phyloP scores from a whole-genome alignment of 2,113 vertebrate genomes.

The Jacana jacana region DNA sequence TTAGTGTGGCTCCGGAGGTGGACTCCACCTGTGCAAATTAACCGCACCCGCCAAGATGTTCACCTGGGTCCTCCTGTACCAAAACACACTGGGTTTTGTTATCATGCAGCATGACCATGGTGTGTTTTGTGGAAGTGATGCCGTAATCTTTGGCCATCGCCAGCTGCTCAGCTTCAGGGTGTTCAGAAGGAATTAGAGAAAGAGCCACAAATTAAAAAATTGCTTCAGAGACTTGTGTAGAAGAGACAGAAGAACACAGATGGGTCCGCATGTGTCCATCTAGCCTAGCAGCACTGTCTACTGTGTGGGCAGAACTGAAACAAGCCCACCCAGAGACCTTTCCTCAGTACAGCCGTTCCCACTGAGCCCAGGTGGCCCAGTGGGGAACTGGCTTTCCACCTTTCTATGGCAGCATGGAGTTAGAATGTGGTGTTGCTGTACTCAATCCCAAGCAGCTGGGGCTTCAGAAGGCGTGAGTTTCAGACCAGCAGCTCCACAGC shows the following conservation, averaged over 20 bases:
- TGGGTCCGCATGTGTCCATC: rapidly evolving
- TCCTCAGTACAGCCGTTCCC: neutral
- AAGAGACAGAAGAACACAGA: neutral
- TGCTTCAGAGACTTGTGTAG: neutral
- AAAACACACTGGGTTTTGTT: neutral
- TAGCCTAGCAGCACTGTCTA: neutral
- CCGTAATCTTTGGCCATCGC: neutral
- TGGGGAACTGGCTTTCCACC: neutral
- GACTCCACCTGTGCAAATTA: neutral
- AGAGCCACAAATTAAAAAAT: neutral
- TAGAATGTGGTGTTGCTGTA: neutral
- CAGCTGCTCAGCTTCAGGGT: neutral
- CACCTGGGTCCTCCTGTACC: neutral
- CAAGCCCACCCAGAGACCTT: neutral
- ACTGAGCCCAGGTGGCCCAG: rapidly evolving
- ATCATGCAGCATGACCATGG: neutral
- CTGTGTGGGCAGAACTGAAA: neutral
- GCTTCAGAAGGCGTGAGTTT: neutral
- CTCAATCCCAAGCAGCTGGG: rapidly evolving
- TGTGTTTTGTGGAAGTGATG: neutral
- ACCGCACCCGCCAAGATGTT: neutral
- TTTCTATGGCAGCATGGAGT: neutral
- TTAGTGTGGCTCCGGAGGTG: neutral
- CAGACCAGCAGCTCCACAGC: neutral
- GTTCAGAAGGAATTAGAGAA: neutral